These are phyloP conservation scores for Fregata magnificens DNA, from an alignment of 2,113 vertebrate species.

Conservation along the genomic window DNA sequence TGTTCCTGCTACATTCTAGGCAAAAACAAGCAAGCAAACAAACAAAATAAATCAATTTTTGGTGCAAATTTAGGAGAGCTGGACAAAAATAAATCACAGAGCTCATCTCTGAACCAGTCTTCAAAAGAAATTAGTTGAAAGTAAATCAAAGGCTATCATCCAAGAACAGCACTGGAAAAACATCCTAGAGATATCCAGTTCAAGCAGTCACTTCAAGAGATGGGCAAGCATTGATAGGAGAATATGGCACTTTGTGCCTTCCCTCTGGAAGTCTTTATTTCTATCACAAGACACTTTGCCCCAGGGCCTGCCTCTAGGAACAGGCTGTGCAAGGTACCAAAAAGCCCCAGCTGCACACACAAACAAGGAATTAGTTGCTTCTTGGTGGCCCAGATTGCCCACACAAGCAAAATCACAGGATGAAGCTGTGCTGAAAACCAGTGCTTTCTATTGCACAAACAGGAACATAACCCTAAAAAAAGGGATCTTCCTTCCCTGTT, in stretches of 20 bases:
- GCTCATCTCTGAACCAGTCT: not conserved
- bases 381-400: not conserved
- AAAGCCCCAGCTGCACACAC: not conserved
- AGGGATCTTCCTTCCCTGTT: not conserved
- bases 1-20: not conserved
- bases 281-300: not conserved
- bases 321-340: not conserved
- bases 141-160: not conserved
- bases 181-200: not conserved
- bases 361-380: not conserved
- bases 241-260: not conserved
- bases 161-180: not conserved
- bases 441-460: not conserved
- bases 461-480: not conserved
- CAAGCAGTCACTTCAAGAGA: not conserved
- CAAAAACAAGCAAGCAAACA: not conserved
- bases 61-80: not conserved
- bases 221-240: not conserved
- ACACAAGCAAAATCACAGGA: not conserved
- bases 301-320: not conserved
- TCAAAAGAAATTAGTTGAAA: constrained; percentile 28
- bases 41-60: not conserved
- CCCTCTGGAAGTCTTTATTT: not conserved
- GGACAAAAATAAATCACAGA: not conserved
- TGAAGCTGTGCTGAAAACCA: not conserved